Percentiles rank a stretch among this genome's conserved stretches.
Evolutionary conservation across 2,113 vertebrate species (phyloP).

Genomic region (Siniperca chuatsi): DNA sequence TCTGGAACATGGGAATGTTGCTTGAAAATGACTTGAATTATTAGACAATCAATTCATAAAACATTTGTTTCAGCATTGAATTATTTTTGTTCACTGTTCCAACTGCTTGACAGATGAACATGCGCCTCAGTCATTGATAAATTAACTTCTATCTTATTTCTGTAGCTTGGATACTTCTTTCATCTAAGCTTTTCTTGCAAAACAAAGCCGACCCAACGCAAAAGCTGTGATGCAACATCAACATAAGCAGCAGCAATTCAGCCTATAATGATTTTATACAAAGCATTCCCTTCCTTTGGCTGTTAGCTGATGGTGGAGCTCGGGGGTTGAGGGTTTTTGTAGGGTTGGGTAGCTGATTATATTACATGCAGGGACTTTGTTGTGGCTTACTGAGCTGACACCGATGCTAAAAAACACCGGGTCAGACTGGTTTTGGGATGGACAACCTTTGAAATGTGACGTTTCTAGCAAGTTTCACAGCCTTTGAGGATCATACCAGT

Average conservation of each 20-base stretch:
- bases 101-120: not conserved
- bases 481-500: not conserved
- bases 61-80: not conserved
- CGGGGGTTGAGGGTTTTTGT: not conserved
- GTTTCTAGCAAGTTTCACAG: not conserved
- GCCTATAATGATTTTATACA: conserved; percentile 1
- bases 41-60: no score
- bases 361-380: conserved; percentile 15
- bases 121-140: not conserved
- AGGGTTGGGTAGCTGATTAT: conserved; percentile 3
- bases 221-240: conserved; percentile 62
- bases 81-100: no score
- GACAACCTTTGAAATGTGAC: not conserved
- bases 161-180: not conserved
- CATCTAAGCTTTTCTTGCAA: not conserved
- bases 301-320: not conserved
- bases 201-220: conserved; percentile 5
- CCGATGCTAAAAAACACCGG: not conserved
- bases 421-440: not conserved
- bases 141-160: not conserved
- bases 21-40: no score
- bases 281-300: not conserved
- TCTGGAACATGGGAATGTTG: not conserved
- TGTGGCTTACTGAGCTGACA: not conserved
- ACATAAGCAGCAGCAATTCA: conserved; percentile 35